Percentiles rank a stretch among this genome's conserved stretches.
Evolutionary conservation across 1,140 invertebrate genomes (phyloP).

Genomic region (Steinernema khuongi): DNA sequence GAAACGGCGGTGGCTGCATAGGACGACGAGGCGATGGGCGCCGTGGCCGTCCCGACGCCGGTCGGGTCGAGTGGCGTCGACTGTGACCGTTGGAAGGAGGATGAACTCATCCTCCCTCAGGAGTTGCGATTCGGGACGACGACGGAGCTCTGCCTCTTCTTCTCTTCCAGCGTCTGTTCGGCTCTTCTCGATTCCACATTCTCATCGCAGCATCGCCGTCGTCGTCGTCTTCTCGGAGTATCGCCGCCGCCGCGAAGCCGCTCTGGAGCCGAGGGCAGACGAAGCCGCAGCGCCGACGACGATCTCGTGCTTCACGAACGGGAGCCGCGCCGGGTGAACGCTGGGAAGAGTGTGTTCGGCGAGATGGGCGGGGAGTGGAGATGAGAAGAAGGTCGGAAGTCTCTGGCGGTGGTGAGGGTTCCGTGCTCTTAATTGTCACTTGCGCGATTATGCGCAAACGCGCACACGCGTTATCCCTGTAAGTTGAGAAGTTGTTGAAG

Average conservation of each 20-base stretch:
- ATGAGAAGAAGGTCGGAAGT: too few relatives aligned
- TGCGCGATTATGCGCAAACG: too few relatives aligned
- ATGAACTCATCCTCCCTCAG: background rate
- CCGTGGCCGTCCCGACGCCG: background rate
- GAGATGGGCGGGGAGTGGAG: too few relatives aligned
- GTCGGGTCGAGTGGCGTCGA: background rate
- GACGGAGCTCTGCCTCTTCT: background rate
- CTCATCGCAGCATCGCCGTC: conserved; percentile 6
- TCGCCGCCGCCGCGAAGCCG: conserved; percentile 15
- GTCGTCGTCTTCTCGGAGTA: background rate
- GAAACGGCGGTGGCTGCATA: background rate
- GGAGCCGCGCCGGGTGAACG: background rate
- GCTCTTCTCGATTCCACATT: conserved; percentile 8
- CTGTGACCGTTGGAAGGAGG: background rate
- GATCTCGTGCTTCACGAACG: background rate
- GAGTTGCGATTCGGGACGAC: background rate
- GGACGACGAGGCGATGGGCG: background rate
- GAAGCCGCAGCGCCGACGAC: background rate
- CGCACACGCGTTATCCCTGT: too few relatives aligned
- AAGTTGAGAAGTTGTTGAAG: too few relatives aligned
- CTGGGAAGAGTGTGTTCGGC: background rate
- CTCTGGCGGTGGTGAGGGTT: too few relatives aligned
- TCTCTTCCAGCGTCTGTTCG: background rate
- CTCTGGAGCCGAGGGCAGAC: background rate
- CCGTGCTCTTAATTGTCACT: too few relatives aligned